Evolutionary conservation across 2,113 vertebrate genomes (phyloP).

Genomic region (Monarcha castaneiventris): DNA sequence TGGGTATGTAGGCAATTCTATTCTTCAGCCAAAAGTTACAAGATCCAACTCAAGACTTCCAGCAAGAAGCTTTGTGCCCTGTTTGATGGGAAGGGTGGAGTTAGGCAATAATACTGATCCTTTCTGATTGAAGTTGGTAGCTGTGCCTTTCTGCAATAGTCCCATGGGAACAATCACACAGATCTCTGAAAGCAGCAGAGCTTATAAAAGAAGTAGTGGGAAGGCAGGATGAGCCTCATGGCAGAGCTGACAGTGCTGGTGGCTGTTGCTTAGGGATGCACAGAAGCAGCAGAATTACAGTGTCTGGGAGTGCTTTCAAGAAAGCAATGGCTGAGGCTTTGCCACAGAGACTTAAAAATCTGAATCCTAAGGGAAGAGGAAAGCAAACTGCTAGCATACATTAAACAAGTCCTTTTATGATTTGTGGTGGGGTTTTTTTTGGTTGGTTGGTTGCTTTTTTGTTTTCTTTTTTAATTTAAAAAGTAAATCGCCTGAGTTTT

Average conservation of each 20-base stretch:
- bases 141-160: background rate
- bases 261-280: slow-evolving; percentile 36
- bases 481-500: background rate
- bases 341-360: background rate
- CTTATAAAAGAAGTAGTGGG: slow-evolving; percentile 1
- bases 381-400: background rate
- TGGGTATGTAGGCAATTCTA: background rate
- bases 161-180: background rate
- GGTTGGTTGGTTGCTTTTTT: no score
- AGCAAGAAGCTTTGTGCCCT: background rate
- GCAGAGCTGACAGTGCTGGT: background rate
- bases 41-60: background rate
- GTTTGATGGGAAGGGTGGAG: background rate
- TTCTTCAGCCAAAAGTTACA: background rate
- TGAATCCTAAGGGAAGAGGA: background rate
- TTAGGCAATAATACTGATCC: background rate
- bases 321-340: background rate
- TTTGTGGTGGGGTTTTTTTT: no score
- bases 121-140: background rate
- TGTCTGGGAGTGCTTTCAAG: background rate
- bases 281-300: background rate
- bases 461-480: background rate
- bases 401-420: background rate
- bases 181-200: background rate
- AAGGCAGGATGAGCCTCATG: background rate